Base-by-base conservation (phyloP, 2,797 vertebrate genomes). In the Peromyscus eremicus region DNA sequence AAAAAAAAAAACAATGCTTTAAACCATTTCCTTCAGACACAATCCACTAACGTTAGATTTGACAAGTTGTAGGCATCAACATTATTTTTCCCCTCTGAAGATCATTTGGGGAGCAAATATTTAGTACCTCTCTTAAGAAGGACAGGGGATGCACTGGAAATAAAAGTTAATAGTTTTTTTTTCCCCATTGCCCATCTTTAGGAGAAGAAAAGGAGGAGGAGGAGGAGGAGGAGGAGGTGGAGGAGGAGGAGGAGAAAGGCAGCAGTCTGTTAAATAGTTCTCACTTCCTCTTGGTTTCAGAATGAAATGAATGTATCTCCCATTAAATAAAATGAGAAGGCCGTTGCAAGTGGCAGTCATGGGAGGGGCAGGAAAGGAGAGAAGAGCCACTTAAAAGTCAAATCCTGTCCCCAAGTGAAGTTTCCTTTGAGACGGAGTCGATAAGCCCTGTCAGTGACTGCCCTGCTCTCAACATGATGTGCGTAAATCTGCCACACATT, bases 1-100 rank as follows among this genome's bases (percentile, higher is more conserved):
- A 71, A 86, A 37, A 23, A 37, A 23, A 10, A 73, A 92, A 16
- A 12, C 2, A 12, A 52, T 3, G 60, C 68, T 80, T 89, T 37
- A 96, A 96, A 90, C 76, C 76, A 37, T 95, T 95, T 97, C 66
- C 77, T 94, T 91, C 43, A 16, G 91, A 96, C 95, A 95, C 37
- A 95, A 97, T 97, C 97, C 94, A 95, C 82, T 97, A 93, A 89
- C 68, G 95, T 96, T n/a, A n/a, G n/a, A n/a, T n/a, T n/a, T n/a
- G n/a, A n/a, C n/a, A n/a, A n/a, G n/a, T n/a, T 82, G 90, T 87
- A 92, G 93, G 66, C 86, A 71, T 73, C 92, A 94, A 96, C 91
- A 92, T 97, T 97, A 97, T 94, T 95, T 96, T 93, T 94, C 91
- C 84, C 81, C 43, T 86, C 94, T 57, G 23, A 37, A 96, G 91